Evolutionary conservation across 2,113 vertebrate species (phyloP), one percentile per base, ranked within the genome.

Genomic region (Scomber scombrus): DNA sequence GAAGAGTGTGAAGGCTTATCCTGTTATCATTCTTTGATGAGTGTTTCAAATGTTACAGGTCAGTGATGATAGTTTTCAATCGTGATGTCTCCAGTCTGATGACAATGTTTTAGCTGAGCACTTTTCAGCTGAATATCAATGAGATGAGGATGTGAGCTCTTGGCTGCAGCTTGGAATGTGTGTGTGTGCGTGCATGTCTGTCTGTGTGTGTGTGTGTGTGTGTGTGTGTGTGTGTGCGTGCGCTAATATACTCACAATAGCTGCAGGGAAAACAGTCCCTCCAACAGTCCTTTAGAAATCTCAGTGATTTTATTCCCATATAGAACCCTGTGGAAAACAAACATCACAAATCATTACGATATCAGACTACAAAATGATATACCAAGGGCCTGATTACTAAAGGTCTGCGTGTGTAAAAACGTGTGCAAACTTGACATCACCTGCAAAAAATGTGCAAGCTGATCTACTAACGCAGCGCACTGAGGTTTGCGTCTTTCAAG

Each of bases 261-360:
- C 86, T 99, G 98, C 71, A 99, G 93, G 80, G 98, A 97, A 92
- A 99, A 98, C 0, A 99, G 94, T 86, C 98, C 98, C 92, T 99
- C 98, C 81, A 99, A 97, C 1, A 99, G 93, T 46, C 96, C 96
- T 93, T 99, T 99, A 52, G 98, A 96, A 85, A 99, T 97, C 92
- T 99, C 98, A 4, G 97, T 98, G 86, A 99, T 99, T 95, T 99
- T 99, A 93, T 99, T 99, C 80, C 98, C 98, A 81, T 99, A 99
- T 15, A 99, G 95, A 40, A 99, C 98, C 56, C 98, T 99, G 92
- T 88, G 85, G 26, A 88, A 18, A 84, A 78, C 47, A 93, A 76
- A 87, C 4, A 61, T 2, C 50, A 26, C 43, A 57, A 7, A 40
- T 58, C 58, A 67, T 78, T 68, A 73, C 71, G 65, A 52, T 13